These are phyloP conservation scores for Melanotus villosus DNA, from an alignment of 2,888 invertebrate species.

Conservation along the genomic window DNA sequence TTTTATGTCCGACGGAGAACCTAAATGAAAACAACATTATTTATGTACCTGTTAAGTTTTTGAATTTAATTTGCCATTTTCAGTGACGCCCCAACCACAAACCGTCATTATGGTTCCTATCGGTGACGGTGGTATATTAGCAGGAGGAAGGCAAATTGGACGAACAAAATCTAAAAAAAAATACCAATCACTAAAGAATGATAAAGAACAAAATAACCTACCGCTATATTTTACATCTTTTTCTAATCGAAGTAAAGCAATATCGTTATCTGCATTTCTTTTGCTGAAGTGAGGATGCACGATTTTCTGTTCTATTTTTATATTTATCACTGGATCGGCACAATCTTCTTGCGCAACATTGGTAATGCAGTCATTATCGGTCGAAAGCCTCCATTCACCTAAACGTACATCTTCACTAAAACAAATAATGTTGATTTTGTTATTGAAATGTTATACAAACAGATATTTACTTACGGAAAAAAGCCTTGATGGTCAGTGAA, in stretches of 20 bases:
- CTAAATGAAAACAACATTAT: constrained; percentile 17
- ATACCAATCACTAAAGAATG: neutral
- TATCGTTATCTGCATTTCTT: constrained; percentile 58
- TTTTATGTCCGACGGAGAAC: constrained; percentile 67
- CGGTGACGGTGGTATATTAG: constrained; percentile 53
- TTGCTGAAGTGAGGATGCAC: constrained; percentile 57
- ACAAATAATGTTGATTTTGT: constrained; percentile 5
- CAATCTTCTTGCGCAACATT: constrained; percentile 52
- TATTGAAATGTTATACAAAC: no score
- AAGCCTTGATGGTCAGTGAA: constrained; percentile 63
- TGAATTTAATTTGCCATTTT: constrained; percentile 41
- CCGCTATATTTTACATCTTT: constrained; percentile 67
- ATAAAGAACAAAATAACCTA: constrained; percentile 53
- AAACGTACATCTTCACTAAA: constrained; percentile 63
- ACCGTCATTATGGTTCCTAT: constrained; percentile 60
- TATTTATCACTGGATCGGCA: constrained; percentile 61
- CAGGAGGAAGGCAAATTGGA: constrained; percentile 60
- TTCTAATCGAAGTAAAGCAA: constrained; percentile 69
- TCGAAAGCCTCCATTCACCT: constrained; percentile 69
- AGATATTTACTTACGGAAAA: constrained; percentile 66
- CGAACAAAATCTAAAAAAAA: constrained; percentile 56
- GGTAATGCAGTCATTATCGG: constrained; percentile 66
- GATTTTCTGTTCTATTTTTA: constrained; percentile 56
- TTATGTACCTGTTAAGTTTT: no score
- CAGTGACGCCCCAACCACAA: constrained; percentile 67